A percentile compares a stretch with the other conserved stretches of the same genome.
These are phyloP conservation scores for Turdus rufiventris DNA, from an alignment of 2,113 vertebrate genomes.

Conservation along the genomic window DNA sequence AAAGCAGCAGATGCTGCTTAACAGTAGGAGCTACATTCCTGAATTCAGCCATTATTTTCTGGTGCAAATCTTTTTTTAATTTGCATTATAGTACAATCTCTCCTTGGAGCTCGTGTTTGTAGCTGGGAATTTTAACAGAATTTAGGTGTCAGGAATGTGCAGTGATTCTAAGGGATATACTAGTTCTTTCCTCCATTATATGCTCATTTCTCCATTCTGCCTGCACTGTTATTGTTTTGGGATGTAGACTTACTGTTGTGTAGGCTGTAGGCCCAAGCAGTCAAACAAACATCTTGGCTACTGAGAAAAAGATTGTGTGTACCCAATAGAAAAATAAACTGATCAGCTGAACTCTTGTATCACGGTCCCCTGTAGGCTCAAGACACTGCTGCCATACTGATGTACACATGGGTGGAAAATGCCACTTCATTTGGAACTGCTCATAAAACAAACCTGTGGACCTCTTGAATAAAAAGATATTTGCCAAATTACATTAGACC, in stretches of 20 bases:
- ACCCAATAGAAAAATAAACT: not conserved
- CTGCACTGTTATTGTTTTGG: not conserved
- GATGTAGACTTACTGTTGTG: not conserved
- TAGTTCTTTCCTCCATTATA: not conserved
- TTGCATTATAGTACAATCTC: not conserved
- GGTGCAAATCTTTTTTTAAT: not conserved
- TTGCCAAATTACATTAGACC: not conserved
- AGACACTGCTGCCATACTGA: not conserved
- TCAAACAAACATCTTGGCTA: not conserved
- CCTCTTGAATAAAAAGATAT: not conserved
- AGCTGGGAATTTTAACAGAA: not conserved
- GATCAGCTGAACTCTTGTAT: not conserved
- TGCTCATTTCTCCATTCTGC: not conserved
- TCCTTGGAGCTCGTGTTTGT: not conserved
- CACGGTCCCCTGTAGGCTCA: not conserved
- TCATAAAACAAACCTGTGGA: not conserved
- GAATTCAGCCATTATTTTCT: not conserved
- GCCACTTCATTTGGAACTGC: not conserved
- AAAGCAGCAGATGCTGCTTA: not conserved
- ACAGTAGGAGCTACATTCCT: not conserved
- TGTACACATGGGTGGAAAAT: not conserved
- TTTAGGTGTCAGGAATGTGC: not conserved
- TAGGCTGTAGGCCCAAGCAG: not conserved
- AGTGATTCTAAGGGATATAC: not conserved
- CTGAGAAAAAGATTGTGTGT: not conserved